Percentiles rank a stretch among this genome's conserved stretches.
phyloP scores from a whole-genome alignment of 2,113 vertebrate genomes.

The Microtus pennsylvanicus region DNA sequence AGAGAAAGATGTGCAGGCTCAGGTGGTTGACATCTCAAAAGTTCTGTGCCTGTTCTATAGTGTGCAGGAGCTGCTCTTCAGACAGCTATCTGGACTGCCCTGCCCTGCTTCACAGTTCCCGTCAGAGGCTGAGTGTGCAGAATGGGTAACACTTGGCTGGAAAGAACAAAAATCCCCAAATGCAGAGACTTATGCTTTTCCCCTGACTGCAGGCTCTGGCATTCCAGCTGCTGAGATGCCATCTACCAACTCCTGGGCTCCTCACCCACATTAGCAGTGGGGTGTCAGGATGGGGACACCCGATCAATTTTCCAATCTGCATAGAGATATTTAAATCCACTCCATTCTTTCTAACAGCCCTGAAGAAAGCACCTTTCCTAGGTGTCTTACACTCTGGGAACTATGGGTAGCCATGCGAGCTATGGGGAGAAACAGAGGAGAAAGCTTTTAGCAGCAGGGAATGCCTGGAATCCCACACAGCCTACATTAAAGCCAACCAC shows the following conservation, averaged over 20 bases:
- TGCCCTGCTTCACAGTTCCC: not conserved
- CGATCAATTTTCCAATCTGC: slow-evolving; percentile 36
- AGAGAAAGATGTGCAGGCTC: too few relatives aligned
- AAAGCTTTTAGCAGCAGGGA: slow-evolving; percentile 75
- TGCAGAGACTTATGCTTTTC: not conserved
- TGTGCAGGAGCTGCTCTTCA: not conserved
- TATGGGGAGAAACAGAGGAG: not conserved
- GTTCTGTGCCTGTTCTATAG: not conserved
- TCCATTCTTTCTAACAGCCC: slow-evolving; percentile 48
- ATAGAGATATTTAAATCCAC: slow-evolving; percentile 41
- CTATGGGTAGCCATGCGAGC: not conserved
- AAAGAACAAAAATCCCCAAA: not conserved
- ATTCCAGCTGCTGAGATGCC: slow-evolving; percentile 21
- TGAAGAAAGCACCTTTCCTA: not conserved
- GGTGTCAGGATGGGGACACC: not conserved
- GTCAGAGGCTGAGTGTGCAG: not conserved
- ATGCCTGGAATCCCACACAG: not conserved
- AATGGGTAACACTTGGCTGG: not conserved
- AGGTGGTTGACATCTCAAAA: not conserved
- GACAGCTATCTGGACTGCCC: accelerated
- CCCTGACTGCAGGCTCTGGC: not conserved
- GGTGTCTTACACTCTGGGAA: not conserved
- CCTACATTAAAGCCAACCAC: slow-evolving; percentile 29
- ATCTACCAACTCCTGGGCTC: not conserved
- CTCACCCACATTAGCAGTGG: not conserved